phyloP scores from a whole-genome alignment of 2,888 invertebrate species.

The Melanostoma mellinum region DNA sequence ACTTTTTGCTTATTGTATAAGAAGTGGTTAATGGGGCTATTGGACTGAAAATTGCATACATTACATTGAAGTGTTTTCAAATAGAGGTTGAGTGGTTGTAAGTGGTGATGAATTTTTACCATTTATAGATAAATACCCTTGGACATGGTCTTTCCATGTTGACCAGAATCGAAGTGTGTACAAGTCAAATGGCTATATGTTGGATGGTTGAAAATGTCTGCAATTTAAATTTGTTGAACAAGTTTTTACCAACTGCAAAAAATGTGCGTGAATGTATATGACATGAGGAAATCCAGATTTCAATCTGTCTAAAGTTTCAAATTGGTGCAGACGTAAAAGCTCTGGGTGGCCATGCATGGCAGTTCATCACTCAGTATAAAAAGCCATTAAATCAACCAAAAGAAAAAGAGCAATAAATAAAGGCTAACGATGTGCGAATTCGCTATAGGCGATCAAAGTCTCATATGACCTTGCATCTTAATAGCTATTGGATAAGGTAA shows the following conservation, averaged over 20 bases:
- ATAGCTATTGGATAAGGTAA: neutral
- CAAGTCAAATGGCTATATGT: conserved; percentile 8
- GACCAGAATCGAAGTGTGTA: neutral
- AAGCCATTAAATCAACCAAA: no score
- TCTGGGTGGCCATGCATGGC: no score
- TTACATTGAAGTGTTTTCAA: conserved; percentile 24
- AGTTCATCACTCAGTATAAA: no score
- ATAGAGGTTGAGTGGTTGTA: conserved; percentile 17
- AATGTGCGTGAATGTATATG: no score
- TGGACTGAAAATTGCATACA: conserved; percentile 29
- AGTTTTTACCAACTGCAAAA: neutral
- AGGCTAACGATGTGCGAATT: no score
- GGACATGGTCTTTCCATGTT: neutral
- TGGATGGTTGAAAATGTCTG: neutral
- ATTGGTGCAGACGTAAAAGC: no score
- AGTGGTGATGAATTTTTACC: conserved; percentile 23
- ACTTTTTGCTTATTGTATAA: neutral
- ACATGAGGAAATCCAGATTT: no score
- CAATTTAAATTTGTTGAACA: conserved; percentile 1
- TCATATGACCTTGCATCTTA: no score
- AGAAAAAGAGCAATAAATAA: no score
- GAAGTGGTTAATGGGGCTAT: conserved; percentile 24
- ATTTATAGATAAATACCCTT: conserved; percentile 32
- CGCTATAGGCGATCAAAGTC: no score
- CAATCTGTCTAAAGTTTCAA: no score